Base-by-base conservation (phyloP, 1,140 invertebrate genomes). In the Battus philenor region DNA sequence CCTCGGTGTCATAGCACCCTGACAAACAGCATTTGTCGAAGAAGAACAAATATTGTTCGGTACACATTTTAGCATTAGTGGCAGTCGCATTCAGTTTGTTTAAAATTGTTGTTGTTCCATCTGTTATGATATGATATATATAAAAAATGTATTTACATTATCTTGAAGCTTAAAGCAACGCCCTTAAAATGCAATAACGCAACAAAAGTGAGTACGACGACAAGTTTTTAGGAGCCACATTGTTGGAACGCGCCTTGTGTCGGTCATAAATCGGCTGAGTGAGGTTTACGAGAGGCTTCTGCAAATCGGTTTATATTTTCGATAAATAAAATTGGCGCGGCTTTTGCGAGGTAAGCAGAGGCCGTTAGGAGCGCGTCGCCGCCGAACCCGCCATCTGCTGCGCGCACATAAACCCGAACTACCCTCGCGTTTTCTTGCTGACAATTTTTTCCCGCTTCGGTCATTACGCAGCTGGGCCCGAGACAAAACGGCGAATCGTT, bases 311-410 rank as follows among this genome's bases (percentile, higher is more conserved):
- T 85, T 82, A 85, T 85, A 85, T 82, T 82, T 82, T 82, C 81
- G 81, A 85, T 85, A 85, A 85, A 85, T 84, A 84, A 84, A 84
- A 84, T 84, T 82, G 80, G 80, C 80, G 73, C 78, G 74, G 73
- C 73, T 80, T 82, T 82, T 80, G 80, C 80, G 68, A 84, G 80
- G 73, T 84, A 82, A 82, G 80, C 80, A 82, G 74, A 75, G 75
- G 71, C 77, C 67, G 80, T 84, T 84, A 81, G 80, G 75, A 79
- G 67, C 57, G 69, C 68, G 68, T 68, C 71, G 69, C 66, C 62
- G 57, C 66, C 62, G 57, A 54, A 46, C 59, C 57, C 68, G 66
- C 76, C 80, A 82, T 68, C 72, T 82, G 80, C 68, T 68, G 70
- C 70, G 65, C 56, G 65, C 74, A 77, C 78, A 82, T 82, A 82